A percentile compares a stretch with the other conserved stretches of the same genome.
Conservation (phyloP, 2,113 vertebrate species). For the Trematomus loennbergii region DNA sequence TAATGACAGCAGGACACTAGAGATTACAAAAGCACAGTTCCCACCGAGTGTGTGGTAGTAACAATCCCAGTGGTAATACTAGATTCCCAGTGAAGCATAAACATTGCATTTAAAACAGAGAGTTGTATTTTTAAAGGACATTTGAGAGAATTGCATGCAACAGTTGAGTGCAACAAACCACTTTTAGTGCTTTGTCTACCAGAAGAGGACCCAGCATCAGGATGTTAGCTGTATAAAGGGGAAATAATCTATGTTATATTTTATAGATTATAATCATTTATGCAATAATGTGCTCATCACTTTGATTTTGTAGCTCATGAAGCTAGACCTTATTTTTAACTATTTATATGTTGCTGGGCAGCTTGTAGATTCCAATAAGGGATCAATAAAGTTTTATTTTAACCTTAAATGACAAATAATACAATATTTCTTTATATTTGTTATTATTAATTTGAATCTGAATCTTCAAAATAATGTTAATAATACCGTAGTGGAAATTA, state of each 20-base stretch:
- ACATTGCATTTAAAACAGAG: slow-evolving; percentile 4
- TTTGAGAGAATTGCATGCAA: slow-evolving; percentile 19
- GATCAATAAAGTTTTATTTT: too few relatives aligned
- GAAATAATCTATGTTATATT: background rate
- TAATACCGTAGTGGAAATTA: too few relatives aligned
- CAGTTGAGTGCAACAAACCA: slow-evolving; percentile 4
- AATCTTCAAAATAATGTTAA: too few relatives aligned
- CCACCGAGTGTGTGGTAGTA: slow-evolving; percentile 24
- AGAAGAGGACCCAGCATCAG: background rate
- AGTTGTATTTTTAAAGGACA: background rate
- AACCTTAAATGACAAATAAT: too few relatives aligned
- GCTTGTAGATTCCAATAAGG: too few relatives aligned
- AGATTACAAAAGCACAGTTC: slow-evolving; percentile 33
- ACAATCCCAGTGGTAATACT: slow-evolving; percentile 6
- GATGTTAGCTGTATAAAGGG: slow-evolving; percentile 13
- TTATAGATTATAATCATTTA: too few relatives aligned
- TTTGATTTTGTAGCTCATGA: too few relatives aligned
- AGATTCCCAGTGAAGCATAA: slow-evolving; percentile 8
- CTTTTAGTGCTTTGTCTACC: slow-evolving; percentile 10
- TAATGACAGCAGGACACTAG: slow-evolving; percentile 28
- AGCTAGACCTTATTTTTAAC: too few relatives aligned
- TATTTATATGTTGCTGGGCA: too few relatives aligned
- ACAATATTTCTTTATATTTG: too few relatives aligned
- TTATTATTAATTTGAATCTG: too few relatives aligned
- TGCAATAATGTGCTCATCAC: too few relatives aligned